Percentiles rank a stretch among this genome's conserved stretches.
Evolutionary conservation across 2,888 invertebrate species (phyloP).

Genomic region (Erannis defoliaria): DNA sequence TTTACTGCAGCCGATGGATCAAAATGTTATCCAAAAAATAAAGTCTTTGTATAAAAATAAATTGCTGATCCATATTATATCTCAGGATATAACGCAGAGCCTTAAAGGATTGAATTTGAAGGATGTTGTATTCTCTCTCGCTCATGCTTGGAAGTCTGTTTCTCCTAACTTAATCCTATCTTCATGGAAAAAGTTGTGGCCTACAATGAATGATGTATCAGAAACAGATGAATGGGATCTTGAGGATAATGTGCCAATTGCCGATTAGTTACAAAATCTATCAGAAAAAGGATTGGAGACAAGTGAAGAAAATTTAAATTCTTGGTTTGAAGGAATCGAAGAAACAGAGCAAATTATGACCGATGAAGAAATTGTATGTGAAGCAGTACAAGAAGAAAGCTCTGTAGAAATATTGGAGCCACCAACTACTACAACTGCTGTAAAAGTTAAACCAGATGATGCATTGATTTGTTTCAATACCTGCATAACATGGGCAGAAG

Average conservation of each 20-base stretch:
- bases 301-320: constrained; percentile 42
- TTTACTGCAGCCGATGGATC: constrained; percentile 53
- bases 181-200: constrained; percentile 53
- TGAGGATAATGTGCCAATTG: constrained; percentile 47
- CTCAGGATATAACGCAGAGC: constrained; percentile 46
- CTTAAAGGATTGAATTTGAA: constrained; percentile 49
- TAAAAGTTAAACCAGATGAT: constrained; percentile 40
- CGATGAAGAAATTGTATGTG: constrained; percentile 37
- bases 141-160: constrained; percentile 48
- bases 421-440: constrained; percentile 34
- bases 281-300: constrained; percentile 51
- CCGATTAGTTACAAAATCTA: constrained; percentile 48
- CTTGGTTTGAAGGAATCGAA: constrained; percentile 40
- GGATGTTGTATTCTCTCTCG: constrained; percentile 41
- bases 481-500: constrained; percentile 53
- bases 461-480: constrained; percentile 53
- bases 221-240: constrained; percentile 48
- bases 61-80: constrained; percentile 49
- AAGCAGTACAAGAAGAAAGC: constrained; percentile 41
- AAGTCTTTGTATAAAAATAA: constrained; percentile 45
- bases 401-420: constrained; percentile 21
- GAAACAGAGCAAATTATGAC: constrained; percentile 18
- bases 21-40: constrained; percentile 51
- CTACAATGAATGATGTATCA: constrained; percentile 50
- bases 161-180: constrained; percentile 43